Conservation (phyloP, 2,113 vertebrate genomes). For the Herpetotheres cachinnans region DNA sequence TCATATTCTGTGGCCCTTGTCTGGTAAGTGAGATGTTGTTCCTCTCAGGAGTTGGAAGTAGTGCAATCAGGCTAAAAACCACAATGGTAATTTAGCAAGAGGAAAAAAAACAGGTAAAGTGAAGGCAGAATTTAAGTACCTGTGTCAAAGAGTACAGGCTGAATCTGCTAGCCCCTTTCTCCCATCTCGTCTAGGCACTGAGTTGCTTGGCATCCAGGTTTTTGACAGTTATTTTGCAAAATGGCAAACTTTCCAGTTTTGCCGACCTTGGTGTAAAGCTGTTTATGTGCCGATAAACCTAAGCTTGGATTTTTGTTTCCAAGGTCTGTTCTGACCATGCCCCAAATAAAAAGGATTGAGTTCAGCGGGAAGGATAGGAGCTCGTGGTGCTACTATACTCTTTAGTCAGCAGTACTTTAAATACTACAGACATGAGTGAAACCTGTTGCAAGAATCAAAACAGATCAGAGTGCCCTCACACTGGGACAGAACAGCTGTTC, state of each 20-base stretch:
- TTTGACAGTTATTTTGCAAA: neutral
- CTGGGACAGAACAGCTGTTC: neutral
- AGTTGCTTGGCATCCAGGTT: neutral
- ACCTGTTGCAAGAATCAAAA: neutral
- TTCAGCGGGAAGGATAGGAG: neutral
- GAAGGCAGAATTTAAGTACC: neutral
- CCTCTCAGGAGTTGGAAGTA: neutral
- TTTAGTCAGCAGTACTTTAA: neutral
- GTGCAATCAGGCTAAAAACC: neutral
- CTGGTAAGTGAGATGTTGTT: neutral
- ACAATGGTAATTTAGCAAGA: neutral
- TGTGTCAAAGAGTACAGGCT: neutral
- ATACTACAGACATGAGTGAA: neutral
- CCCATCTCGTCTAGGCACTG: neutral
- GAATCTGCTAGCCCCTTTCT: neutral
- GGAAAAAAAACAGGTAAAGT: neutral
- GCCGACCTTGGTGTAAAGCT: neutral
- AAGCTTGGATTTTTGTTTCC: neutral
- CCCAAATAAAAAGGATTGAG: neutral
- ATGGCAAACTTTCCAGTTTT: neutral
- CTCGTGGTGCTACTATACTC: neutral
- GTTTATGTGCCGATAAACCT: neutral
- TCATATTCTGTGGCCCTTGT: rapidly evolving
- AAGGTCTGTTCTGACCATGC: neutral
- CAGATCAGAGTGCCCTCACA: neutral